Base-by-base conservation (phyloP, 2,888 invertebrate species). In the Drosophila demipolita region DNA sequence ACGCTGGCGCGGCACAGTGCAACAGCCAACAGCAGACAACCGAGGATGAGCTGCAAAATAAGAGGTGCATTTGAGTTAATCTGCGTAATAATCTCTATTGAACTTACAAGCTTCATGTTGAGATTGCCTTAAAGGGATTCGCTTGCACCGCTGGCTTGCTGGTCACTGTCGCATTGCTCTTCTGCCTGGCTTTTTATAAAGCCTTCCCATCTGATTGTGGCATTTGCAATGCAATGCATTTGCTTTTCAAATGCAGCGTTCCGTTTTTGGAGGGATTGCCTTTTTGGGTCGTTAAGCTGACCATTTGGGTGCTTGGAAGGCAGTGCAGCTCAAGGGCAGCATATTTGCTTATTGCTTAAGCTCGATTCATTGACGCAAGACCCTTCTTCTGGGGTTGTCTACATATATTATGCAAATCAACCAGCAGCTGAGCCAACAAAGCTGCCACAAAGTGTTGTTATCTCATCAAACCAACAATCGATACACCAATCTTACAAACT, bases 91-190 rank as follows among this genome's bases (percentile, higher is more conserved):
- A 3, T 8, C n/a, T 3, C 23, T n/a, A 33, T 1, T 45, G 23
- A 23, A 66, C 87, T 82, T 33, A 87, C 86, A 7, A 63, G 71
- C 49, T 84, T 82, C 87, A 87, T 87, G 6, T 66, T 67, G 42
- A 15, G 17, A 6, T 11, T 42, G 7, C 49, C 36, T 59, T 29
- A 32, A 36, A 53, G 29, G 67, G 65, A 50, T 70, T 62, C 45
- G 42, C 36, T 53, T 49, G 53, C 61, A 40, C 52, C 53, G 52
- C 69, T 62, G 63, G 36, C 54, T 52, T 26, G 55, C 60, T 66
- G 69, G 5, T 50, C 66, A 82, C 85, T 87, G 82, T 73, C 29
- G 58, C 60, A 35, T 48, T 5, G 35, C n/a, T 8, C 3, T 3
- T 0, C 12, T 1, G n/a, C 26, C 17, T 0, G 0, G 32, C 57